A percentile compares a stretch with the other conserved stretches of the same genome.
Conservation (phyloP, 1,140 invertebrate genomes). For the Drosophila tristis region DNA sequence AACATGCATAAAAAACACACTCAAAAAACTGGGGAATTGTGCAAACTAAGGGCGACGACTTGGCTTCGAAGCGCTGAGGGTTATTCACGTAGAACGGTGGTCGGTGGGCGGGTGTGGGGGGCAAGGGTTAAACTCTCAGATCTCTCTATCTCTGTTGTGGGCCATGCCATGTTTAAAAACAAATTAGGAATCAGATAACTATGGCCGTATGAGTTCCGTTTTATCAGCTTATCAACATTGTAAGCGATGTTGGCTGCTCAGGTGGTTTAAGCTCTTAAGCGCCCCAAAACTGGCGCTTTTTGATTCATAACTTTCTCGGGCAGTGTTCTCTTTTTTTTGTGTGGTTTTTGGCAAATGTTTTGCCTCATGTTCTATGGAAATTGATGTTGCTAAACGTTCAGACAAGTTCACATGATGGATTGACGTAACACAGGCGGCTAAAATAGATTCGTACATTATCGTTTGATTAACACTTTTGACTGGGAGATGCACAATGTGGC, state of each 20-base stretch:
- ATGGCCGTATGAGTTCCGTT: background rate
- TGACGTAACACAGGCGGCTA: constrained; percentile 42
- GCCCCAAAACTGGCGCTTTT: constrained; percentile 5
- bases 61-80: constrained; percentile 24
- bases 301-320: background rate
- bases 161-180: constrained; percentile 14
- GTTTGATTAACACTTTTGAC: constrained; percentile 63
- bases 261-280: background rate
- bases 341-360: background rate
- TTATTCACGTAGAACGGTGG: constrained; percentile 22
- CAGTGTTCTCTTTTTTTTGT: constrained; percentile 13
- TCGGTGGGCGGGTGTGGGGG: background rate
- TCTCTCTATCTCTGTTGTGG: constrained; percentile 10
- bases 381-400: constrained; percentile 24
- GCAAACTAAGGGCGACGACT: constrained; percentile 58
- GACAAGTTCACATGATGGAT: constrained; percentile 37
- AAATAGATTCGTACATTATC: constrained; percentile 56
- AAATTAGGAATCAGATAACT: constrained; percentile 4
- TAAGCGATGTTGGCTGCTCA: constrained; percentile 22
- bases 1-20: constrained; percentile 13
- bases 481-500: constrained; percentile 23
- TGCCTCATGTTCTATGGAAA: constrained; percentile 29
- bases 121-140: background rate
- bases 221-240: constrained; percentile 23
- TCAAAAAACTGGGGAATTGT: constrained; percentile 21